Evolutionary conservation across 2,113 vertebrate genomes (phyloP), one percentile per base, ranked within the genome.

Genomic region (Ophiodon elongatus): DNA sequence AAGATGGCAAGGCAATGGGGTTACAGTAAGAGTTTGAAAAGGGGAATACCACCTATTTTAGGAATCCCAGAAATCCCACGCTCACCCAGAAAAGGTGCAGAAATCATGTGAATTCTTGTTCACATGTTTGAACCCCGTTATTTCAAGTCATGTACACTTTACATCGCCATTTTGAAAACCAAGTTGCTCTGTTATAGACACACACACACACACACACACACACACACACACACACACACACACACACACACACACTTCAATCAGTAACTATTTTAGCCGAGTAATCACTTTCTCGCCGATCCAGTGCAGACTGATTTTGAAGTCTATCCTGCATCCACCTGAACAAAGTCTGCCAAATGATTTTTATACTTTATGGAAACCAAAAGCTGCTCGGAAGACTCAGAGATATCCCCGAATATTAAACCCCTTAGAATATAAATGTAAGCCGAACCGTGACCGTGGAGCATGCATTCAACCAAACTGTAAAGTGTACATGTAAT

Each of bases 1-100:
- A n/a, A 68, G 68, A 45, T 11, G 35, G 71, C 17, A 54, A 66
- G 85, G 71, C 56, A 77, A 52, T n/a, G 68, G 71, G 69, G 23
- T 76, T 37, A 45, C 0, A 47, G 6, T 56, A 23, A 0, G 31
- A 35, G 1, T 35, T 29, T 45, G 72, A 71, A 59, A 72, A 59
- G 25, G 66, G 59, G 17, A 66, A 88, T 41, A 1, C 82, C 78
- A 79, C 52, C 73, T 0, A 76, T 85, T 91, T 86, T 39, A 81
- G 19, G 50, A 56, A 41, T 43, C 15, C 6, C 8, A 43, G 41
- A 43, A 43, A 43, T 43, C 41, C 14, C 8, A 1, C 1, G 0
- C 21, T 66, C 57, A 25, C 73, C 66, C 11, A 62, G 17, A 57
- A 27, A 56, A 4, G 35, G 11, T 29, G 25, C 47, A 64, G 57